These are phyloP conservation scores for Heteropelma amictum DNA, from an alignment of 2,888 invertebrate species.

Conservation along the genomic window DNA sequence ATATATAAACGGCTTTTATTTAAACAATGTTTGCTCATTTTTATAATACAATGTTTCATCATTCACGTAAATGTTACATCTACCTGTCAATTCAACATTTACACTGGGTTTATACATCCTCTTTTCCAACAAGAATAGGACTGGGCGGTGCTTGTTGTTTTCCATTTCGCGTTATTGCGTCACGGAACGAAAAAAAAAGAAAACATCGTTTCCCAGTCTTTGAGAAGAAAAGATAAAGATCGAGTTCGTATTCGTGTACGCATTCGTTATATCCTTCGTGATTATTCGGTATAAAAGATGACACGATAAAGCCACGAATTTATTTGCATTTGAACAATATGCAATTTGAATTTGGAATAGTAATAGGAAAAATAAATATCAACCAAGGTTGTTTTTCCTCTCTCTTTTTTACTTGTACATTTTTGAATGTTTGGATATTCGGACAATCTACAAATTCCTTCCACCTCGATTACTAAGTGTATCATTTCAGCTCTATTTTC, in stretches of 20 bases:
- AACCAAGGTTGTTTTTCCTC: neutral
- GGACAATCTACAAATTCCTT: too few species aligned
- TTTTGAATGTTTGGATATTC: too few species aligned
- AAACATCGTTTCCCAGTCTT: slow-evolving; percentile 47
- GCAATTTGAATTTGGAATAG: neutral
- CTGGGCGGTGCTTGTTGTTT: slow-evolving; percentile 18
- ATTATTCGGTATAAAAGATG: neutral
- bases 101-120: slow-evolving; percentile 48
- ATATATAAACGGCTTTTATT: slow-evolving; percentile 74
- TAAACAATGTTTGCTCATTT: slow-evolving; percentile 73
- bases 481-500: too few species aligned
- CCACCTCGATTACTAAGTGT: too few species aligned
- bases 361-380: neutral
- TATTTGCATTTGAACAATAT: neutral
- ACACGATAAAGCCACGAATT: neutral
- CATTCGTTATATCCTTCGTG: slow-evolving; percentile 2
- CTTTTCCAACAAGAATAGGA: slow-evolving; percentile 55
- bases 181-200: slow-evolving; percentile 6
- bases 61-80: slow-evolving; percentile 57
- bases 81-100: slow-evolving; percentile 46
- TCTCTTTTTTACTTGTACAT: too few species aligned
- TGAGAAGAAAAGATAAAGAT: slow-evolving; percentile 27
- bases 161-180: slow-evolving; percentile 8
- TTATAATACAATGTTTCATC: slow-evolving; percentile 73
- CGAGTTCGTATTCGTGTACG: slow-evolving; percentile 27